Conservation (phyloP, 2,797 vertebrate species). For the Corythornis leucogaster region DNA sequence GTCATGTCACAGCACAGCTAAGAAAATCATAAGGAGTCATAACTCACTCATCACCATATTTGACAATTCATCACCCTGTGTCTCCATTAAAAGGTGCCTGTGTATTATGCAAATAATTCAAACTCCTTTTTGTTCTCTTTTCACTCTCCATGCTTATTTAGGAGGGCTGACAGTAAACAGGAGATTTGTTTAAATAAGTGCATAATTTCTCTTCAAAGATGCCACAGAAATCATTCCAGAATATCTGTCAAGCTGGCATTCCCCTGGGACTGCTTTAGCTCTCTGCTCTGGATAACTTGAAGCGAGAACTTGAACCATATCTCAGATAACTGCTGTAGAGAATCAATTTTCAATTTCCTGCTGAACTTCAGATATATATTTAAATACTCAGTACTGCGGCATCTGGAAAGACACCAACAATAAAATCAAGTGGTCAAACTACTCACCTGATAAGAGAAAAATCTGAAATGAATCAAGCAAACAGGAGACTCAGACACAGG, state of each 20-base stretch:
- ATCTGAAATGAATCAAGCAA: constrained; percentile 23
- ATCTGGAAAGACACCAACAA: constrained; percentile 54
- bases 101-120: accelerated
- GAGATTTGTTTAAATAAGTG: not conserved
- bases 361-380: constrained; percentile 54
- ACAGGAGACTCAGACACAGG: not conserved
- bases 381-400: constrained; percentile 52
- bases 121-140: not conserved
- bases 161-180: not conserved
- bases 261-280: not conserved
- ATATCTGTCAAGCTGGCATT: not conserved
- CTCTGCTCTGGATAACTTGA: constrained; percentile 39
- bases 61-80: not conserved
- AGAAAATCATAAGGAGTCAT: not conserved
- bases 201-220: not conserved
- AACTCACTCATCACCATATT: not conserved
- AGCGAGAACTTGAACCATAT: constrained; percentile 31
- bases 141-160: not conserved
- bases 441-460: constrained; percentile 25
- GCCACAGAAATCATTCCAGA: not conserved
- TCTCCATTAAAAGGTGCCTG: not conserved
- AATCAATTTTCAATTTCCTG: constrained; percentile 70
- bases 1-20: not conserved
- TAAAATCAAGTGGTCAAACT: constrained; percentile 54
- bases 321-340: constrained; percentile 58